Conservation (phyloP, 2,113 vertebrate species). For the Oryctolagus cuniculus region mOryCun1.1 NC_091433.1:118885001-118885500, state of each 20-base stretch:
- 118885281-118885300: background rate
- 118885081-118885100: background rate
- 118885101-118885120: background rate
- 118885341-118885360: background rate
- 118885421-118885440: background rate
- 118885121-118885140: background rate
- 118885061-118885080: background rate
- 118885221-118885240: background rate
- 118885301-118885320: background rate
- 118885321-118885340: conserved; percentile 1
- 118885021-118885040: background rate
- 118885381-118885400: background rate
- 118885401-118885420: background rate
- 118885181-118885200: background rate
- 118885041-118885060: background rate
- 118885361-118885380: conserved; percentile 12
- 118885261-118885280: background rate
- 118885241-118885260: too few relatives aligned
- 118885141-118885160: background rate
- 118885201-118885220: background rate
- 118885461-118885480: background rate
- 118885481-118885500: background rate
- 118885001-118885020: background rate
- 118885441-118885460: background rate
- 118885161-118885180: background rate